A percentile compares a stretch with the other conserved stretches of the same genome.
These are phyloP conservation scores for Conistra vaccinii DNA, from an alignment of 2,888 invertebrate genomes.

Conservation along the genomic window DNA sequence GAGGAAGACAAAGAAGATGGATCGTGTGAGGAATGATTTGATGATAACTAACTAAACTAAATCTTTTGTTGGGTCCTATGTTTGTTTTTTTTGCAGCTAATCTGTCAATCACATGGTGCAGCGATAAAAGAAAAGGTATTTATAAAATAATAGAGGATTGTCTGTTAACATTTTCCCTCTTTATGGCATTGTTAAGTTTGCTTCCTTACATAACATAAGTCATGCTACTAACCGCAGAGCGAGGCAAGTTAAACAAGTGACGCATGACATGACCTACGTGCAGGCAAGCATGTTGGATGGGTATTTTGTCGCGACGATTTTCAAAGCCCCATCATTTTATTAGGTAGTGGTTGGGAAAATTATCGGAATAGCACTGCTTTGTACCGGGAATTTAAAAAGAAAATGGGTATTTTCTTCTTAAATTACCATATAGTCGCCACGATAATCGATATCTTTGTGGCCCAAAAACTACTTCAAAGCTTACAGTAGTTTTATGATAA, in stretches of 20 bases:
- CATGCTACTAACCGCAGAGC: background rate
- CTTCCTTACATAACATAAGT: background rate
- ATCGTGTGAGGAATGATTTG: background rate
- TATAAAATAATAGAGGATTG: background rate
- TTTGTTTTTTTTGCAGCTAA: background rate
- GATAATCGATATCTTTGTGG: background rate
- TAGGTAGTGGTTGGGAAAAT: background rate
- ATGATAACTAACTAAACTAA: background rate
- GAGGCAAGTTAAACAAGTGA: constrained; percentile 15
- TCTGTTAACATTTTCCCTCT: background rate
- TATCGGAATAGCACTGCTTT: background rate
- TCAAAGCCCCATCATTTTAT: no score
- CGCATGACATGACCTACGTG: constrained; percentile 28
- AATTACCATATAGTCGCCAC: background rate
- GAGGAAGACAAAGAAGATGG: no score
- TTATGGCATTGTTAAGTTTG: constrained; percentile 11
- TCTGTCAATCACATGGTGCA: background rate
- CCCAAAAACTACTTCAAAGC: background rate
- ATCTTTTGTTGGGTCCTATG: background rate
- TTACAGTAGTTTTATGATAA: background rate
- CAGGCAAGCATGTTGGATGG: background rate
- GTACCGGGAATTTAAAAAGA: no score
- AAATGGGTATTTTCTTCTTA: background rate
- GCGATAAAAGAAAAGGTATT: background rate
- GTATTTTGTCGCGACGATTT: background rate